Evolutionary conservation across 92 coral and sea anemone genomes (phyloP).

Genomic region (Heteractis magnifica): DNA sequence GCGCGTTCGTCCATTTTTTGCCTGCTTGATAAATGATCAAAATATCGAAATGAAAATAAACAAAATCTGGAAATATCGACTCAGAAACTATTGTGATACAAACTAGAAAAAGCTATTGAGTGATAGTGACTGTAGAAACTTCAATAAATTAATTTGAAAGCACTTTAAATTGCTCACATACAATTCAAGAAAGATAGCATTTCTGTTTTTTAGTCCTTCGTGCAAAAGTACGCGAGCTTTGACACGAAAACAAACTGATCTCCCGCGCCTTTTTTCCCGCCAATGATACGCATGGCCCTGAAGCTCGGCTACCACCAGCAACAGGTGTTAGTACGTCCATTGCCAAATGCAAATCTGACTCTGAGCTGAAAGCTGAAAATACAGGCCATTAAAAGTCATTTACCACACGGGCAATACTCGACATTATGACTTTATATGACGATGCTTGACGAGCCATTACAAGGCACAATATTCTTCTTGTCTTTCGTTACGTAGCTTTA

Average conservation of each 20-base stretch:
- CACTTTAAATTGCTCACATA: not conserved
- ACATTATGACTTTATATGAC: not conserved
- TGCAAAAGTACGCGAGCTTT: constrained; percentile 9
- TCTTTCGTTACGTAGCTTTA: not conserved
- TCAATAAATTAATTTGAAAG: no score
- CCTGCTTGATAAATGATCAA: not conserved
- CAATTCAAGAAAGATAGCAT: not conserved
- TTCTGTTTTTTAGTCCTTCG: not conserved
- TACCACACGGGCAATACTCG: not conserved
- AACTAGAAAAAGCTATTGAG: not conserved
- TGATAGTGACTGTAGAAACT: not conserved
- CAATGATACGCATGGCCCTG: constrained; percentile 21
- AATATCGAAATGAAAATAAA: not conserved
- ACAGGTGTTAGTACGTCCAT: constrained; percentile 10
- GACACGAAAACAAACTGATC: not conserved
- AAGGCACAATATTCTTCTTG: not conserved
- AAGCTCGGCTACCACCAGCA: constrained; percentile 21
- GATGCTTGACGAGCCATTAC: not conserved
- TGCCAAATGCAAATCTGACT: constrained; percentile 16
- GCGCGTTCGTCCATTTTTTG: not conserved
- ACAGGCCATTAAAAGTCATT: not conserved
- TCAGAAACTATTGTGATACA: not conserved
- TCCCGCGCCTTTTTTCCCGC: constrained; percentile 21
- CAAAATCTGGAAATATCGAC: not conserved
- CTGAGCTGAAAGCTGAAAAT: not conserved